Conservation (phyloP, 1,140 invertebrate species). For the Dendrolimus kikuchii region DNA sequence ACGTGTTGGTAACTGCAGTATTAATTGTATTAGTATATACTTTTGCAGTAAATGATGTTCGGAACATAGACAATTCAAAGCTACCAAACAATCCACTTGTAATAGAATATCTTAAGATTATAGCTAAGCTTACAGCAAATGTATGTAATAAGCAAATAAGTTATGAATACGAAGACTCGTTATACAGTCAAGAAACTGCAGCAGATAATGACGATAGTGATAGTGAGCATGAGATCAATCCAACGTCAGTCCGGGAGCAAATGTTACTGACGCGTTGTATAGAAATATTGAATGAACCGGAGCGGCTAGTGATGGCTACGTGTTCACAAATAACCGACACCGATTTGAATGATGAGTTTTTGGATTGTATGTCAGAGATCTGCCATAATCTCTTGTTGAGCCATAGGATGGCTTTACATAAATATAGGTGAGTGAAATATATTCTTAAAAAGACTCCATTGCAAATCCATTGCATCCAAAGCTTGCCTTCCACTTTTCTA, state of each 20-base stretch:
- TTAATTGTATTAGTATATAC: conserved; percentile 8
- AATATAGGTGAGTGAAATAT: conserved; percentile 72
- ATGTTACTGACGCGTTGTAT: conserved; percentile 51
- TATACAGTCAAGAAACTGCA: conserved; percentile 66
- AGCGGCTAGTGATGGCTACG: conserved; percentile 73
- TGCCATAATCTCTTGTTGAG: conserved; percentile 86
- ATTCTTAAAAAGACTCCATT: no score
- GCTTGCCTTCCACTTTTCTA: no score
- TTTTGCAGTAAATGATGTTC: conserved; percentile 44
- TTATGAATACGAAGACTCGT: conserved; percentile 52
- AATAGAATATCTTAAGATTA: conserved; percentile 56
- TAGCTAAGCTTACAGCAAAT: conserved; percentile 61
- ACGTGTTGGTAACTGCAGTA: no score
- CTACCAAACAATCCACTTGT: conserved; percentile 48
- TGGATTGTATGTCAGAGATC: conserved; percentile 81
- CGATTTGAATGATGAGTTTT: conserved; percentile 72
- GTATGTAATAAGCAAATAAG: conserved; percentile 63
- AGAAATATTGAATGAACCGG: conserved; percentile 77
- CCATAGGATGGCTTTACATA: conserved; percentile 83
- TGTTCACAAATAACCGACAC: conserved; percentile 76
- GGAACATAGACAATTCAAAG: conserved; percentile 42
- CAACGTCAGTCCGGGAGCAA: conserved; percentile 51
- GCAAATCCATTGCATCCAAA: no score
- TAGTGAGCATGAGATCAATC: conserved; percentile 61
- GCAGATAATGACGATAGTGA: conserved; percentile 68